Percentiles rank a stretch among this genome's conserved stretches.
phyloP scores from a whole-genome alignment of 2,888 invertebrate species.

The Andrena chrysosceles region DNA sequence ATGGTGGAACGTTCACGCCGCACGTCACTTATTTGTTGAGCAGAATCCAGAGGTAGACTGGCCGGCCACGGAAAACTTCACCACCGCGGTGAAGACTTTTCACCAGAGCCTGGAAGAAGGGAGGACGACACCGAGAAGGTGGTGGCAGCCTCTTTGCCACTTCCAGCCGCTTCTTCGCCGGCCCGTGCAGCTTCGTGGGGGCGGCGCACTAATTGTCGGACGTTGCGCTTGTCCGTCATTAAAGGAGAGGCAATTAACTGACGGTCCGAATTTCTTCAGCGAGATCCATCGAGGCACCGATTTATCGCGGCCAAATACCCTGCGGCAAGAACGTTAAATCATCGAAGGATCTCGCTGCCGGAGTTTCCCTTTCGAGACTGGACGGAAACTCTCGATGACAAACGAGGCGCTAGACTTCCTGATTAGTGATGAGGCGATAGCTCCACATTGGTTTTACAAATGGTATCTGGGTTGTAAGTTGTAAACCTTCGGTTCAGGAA shows the following conservation, averaged over 20 bases:
- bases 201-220: constrained; percentile 67
- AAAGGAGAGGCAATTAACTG: constrained; percentile 35
- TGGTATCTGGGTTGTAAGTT: too few species aligned
- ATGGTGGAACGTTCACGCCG: constrained; percentile 17
- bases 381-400: constrained; percentile 5
- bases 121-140: constrained; percentile 60
- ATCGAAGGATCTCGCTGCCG: constrained; percentile 13
- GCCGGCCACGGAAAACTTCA: constrained; percentile 66
- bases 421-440: background rate
- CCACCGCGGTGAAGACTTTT: constrained; percentile 53
- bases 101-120: constrained; percentile 63
- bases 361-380: constrained; percentile 61
- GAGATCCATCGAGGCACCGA: background rate
- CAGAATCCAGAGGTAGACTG: constrained; percentile 79
- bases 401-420: background rate
- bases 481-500: too few species aligned
- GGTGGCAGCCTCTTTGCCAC: constrained; percentile 71
- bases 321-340: constrained; percentile 19
- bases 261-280: constrained; percentile 53
- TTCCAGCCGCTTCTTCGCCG: constrained; percentile 54
- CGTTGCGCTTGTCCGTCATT: constrained; percentile 55
- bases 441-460: too few species aligned
- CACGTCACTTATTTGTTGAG: constrained; percentile 78
- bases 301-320: constrained; percentile 17
- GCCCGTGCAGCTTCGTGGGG: constrained; percentile 10